phyloP scores from a whole-genome alignment of 2,888 invertebrate species.

The Serrognathus titanus region DNA sequence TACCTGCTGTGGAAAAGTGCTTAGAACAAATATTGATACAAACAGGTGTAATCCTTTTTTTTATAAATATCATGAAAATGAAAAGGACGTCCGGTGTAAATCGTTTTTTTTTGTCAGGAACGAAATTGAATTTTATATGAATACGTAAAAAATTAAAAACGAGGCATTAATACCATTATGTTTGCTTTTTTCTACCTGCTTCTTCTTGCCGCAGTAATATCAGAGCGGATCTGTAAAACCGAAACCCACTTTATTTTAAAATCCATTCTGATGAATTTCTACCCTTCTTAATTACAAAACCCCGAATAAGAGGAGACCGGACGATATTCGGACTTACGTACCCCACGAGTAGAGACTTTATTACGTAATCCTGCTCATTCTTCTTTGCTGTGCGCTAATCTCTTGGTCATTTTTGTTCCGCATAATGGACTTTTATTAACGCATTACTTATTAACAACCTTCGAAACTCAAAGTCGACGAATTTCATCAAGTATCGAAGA shows the following conservation, averaged over 20 bases:
- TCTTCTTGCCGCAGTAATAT: constrained; percentile 12
- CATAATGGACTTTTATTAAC: constrained; percentile 31
- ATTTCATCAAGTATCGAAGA: no score
- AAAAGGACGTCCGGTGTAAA: no score
- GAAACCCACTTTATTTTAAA: constrained; percentile 43
- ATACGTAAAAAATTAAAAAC: constrained; percentile 19
- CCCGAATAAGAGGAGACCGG: constrained; percentile 9
- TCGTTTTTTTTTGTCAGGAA: neutral
- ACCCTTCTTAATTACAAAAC: constrained; percentile 46
- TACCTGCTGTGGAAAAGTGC: no score
- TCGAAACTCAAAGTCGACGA: neutral
- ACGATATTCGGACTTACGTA: constrained; percentile 17
- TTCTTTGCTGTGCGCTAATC: constrained; percentile 23
- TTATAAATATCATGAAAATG: no score
- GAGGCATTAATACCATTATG: constrained; percentile 23
- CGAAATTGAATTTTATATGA: constrained; percentile 17
- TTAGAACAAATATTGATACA: no score
- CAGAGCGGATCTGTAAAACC: constrained; percentile 30
- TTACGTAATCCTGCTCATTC: constrained; percentile 17
- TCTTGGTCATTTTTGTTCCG: constrained; percentile 27
- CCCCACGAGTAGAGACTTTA: constrained; percentile 12
- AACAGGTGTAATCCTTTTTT: no score
- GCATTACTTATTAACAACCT: constrained; percentile 21
- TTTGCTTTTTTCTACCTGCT: constrained; percentile 24
- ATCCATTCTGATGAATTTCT: constrained; percentile 47